phyloP scores from a whole-genome alignment of 2,888 invertebrate species.

The Dioctria rufipes region DNA sequence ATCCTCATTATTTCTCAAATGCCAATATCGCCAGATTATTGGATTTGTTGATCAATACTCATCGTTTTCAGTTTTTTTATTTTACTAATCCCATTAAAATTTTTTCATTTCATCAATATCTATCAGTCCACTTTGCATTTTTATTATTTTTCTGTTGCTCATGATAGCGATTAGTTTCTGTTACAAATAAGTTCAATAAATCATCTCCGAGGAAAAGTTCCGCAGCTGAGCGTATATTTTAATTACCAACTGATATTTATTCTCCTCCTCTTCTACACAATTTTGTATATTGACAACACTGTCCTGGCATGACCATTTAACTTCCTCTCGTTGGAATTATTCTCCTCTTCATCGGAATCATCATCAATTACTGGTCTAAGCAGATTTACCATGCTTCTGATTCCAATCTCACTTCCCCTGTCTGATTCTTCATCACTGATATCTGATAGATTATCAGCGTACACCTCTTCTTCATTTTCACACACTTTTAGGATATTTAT shows the following conservation, averaged over 20 bases:
- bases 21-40: conserved; percentile 12
- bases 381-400: neutral
- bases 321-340: conserved; percentile 66
- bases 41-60: conserved; percentile 34
- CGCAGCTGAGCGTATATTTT: conserved; percentile 32
- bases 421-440: neutral
- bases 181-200: too few relatives aligned
- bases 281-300: conserved; percentile 18
- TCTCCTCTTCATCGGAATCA: too few relatives aligned
- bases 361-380: too few relatives aligned
- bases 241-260: conserved; percentile 36
- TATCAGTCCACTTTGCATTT: conserved; percentile 30
- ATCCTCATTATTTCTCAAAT: conserved; percentile 26
- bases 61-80: conserved; percentile 37
- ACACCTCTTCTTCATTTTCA: neutral
- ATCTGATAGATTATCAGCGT: conserved; percentile 8
- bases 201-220: too few relatives aligned
- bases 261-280: conserved; percentile 1
- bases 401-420: neutral
- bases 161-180: conserved; percentile 24
- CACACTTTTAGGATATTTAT: conserved; percentile 15
- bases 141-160: conserved; percentile 37
- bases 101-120: conserved; percentile 23
- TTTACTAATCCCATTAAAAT: conserved; percentile 37
- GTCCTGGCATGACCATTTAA: conserved; percentile 15